phyloP scores from a whole-genome alignment of 1,140 invertebrate species.

The Trichonephila inaurata region DNA sequence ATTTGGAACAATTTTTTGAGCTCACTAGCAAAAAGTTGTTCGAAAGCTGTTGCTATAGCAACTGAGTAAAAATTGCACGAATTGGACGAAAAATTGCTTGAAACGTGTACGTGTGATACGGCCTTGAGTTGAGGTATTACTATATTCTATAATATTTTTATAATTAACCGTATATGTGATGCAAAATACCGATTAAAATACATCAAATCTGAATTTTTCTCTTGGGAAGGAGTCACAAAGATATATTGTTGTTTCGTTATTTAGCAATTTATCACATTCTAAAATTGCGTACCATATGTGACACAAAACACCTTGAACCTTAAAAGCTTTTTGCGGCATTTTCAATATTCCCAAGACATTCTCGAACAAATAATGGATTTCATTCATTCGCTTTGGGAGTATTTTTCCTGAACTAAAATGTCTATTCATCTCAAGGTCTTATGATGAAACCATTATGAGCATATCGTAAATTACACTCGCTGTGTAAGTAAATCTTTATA shows the following conservation, averaged over 20 bases:
- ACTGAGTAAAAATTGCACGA: too few species aligned
- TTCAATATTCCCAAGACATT: slow-evolving; percentile 5
- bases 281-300: neutral
- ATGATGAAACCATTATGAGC: neutral
- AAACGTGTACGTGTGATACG: too few species aligned
- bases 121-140: too few species aligned
- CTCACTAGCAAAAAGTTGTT: too few species aligned
- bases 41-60: too few species aligned
- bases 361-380: neutral
- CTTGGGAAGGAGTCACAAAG: too few species aligned
- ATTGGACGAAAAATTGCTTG: too few species aligned
- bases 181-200: too few species aligned
- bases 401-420: neutral
- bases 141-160: too few species aligned
- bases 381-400: slow-evolving; percentile 11
- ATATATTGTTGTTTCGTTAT: neutral
- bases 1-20: too few species aligned
- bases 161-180: too few species aligned
- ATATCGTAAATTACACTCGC: neutral
- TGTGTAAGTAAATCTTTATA: neutral
- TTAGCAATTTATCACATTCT: neutral
- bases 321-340: neutral
- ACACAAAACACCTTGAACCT: neutral
- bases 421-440: neutral
- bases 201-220: too few species aligned